These are phyloP conservation scores for Holacanthella duospinosa DNA, from an alignment of 2,888 invertebrate genomes.

Conservation along the genomic window DNA sequence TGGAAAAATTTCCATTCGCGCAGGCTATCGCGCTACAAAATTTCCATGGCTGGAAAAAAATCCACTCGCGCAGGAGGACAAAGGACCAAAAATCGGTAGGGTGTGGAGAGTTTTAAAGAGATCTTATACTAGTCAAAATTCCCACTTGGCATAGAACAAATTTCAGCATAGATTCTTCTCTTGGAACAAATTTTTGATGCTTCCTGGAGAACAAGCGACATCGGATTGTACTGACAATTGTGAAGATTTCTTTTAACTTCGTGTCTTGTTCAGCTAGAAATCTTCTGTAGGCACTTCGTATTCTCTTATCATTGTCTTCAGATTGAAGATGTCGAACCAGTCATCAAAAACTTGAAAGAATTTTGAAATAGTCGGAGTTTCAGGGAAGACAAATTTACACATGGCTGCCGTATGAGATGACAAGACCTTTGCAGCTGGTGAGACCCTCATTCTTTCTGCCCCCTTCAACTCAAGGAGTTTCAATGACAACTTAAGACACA, in stretches of 20 bases:
- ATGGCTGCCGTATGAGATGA: neutral
- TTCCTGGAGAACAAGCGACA: neutral
- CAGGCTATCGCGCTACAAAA: too few species aligned
- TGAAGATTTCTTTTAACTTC: neutral
- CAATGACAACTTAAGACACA: neutral
- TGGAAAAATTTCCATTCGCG: too few species aligned
- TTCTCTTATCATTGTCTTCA: neutral
- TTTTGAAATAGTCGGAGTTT: neutral
- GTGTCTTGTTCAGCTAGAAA: neutral
- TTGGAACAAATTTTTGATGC: neutral
- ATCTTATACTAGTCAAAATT: neutral
- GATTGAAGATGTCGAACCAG: neutral
- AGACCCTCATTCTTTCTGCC: constrained; percentile 3
- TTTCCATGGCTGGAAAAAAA: too few species aligned
- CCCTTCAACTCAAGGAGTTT: neutral
- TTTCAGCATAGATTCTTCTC: too few species aligned
- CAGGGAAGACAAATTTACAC: neutral
- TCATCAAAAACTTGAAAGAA: neutral
- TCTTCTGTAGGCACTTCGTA: neutral
- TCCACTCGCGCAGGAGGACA: too few species aligned
- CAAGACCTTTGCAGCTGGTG: neutral
- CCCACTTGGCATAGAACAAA: neutral
- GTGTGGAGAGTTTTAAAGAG: too few species aligned
- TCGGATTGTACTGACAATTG: neutral
- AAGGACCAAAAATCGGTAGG: too few species aligned